Evolutionary conservation across 1,140 invertebrate genomes (phyloP), one percentile per base, ranked within the genome.

Genomic region (Nautilus pompilius): DNA sequence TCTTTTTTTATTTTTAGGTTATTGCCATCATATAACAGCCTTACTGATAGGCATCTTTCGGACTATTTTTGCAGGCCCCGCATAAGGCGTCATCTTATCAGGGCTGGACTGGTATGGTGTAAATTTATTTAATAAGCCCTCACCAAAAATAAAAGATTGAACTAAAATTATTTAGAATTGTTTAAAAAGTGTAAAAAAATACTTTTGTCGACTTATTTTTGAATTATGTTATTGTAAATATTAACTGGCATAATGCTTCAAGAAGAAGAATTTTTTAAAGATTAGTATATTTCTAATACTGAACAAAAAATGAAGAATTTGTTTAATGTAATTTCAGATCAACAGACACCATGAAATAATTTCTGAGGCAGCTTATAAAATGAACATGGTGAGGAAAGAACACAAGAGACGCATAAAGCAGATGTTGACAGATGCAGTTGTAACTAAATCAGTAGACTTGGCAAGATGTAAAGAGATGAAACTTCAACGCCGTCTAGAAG

Each of bases 341-440:
- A 75, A 67, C 15, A 66, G 63, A 60, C 34, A 68, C 36, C 80
- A 80, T 8, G 62, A 77, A 34, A 72, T 82, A 29, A 62, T 82
- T 4, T 71, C 77, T 2, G 80, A 82, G 55, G 72, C 74, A 29
- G 76, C 74, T 26, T 82, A 80, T 62, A 62, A 79, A 17, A 56
- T 81, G 17, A 81, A 79, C 58, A 79, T 79, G 73, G 76, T 77
- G 2, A 65, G 74, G 4, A 75, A 75, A 48, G 78, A 82, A 64
- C 80, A 81, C 68, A 78, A 79, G 63, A 76, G 74, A 54, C 77
- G 80, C 51, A 78, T 82, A 3, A 80, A 79, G 36, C 72, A 82
- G 41, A 69, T 80, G 29, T 62, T 82, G 30, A 78, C 80, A 8
- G 78, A 80, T 62, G 79, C 80, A 17, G 81, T 82, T 30, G 80